Conservation (phyloP, 2,888 invertebrate genomes). For the Acronicta alni region DNA sequence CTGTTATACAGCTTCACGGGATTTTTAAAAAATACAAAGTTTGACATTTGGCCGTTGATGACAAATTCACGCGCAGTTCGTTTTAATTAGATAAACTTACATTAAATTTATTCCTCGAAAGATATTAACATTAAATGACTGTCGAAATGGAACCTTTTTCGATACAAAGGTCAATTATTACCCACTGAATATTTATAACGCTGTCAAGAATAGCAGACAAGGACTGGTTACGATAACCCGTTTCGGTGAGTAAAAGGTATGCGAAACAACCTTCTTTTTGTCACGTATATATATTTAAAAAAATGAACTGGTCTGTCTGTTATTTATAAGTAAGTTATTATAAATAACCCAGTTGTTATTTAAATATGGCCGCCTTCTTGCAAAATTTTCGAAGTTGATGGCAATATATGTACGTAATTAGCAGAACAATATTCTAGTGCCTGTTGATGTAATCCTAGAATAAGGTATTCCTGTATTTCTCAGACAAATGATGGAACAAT, state of each 20-base stretch:
- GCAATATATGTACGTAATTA: too few species aligned
- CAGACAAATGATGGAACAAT: too few species aligned
- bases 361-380: slow-evolving; percentile 34
- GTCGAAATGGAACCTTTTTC: slow-evolving; percentile 68
- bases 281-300: slow-evolving; percentile 55
- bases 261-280: slow-evolving; percentile 73
- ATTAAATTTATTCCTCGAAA: slow-evolving; percentile 42
- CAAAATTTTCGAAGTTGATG: slow-evolving; percentile 29
- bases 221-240: slow-evolving; percentile 75
- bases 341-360: slow-evolving; percentile 41
- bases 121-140: slow-evolving; percentile 33
- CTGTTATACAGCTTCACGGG: slow-evolving; percentile 36
- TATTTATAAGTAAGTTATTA: slow-evolving; percentile 50
- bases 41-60: slow-evolving; percentile 31
- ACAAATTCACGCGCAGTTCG: slow-evolving; percentile 42
- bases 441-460: too few species aligned
- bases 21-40: slow-evolving; percentile 44
- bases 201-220: slow-evolving; percentile 71
- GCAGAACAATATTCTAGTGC: too few species aligned
- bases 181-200: slow-evolving; percentile 76
- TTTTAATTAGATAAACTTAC: slow-evolving; percentile 45
- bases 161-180: slow-evolving; percentile 78
- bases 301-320: slow-evolving; percentile 47
- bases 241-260: slow-evolving; percentile 75
- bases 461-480: too few species aligned